phyloP scores from a whole-genome alignment of 2,797 vertebrate genomes.

The Thaleichthys pacificus region DNA sequence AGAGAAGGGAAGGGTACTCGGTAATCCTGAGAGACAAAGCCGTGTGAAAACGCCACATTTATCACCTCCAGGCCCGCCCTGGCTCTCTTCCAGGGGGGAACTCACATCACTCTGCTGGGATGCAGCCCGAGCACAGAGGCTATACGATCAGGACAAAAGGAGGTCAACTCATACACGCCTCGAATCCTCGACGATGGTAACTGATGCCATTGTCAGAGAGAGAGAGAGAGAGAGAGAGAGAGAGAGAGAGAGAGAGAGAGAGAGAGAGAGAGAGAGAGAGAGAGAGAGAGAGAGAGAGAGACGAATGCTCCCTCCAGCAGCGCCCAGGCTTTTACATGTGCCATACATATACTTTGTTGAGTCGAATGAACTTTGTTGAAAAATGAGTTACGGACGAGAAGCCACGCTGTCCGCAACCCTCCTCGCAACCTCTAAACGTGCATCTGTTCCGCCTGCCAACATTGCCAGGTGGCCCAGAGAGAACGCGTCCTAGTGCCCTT shows the following conservation, averaged over 20 bases:
- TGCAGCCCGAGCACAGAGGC: slow-evolving; percentile 15
- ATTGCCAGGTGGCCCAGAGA: slow-evolving; percentile 61
- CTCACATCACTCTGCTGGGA: slow-evolving; percentile 9
- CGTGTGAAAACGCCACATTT: slow-evolving; percentile 16
- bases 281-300: too few species aligned
- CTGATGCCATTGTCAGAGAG: not conserved
- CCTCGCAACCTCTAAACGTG: slow-evolving; percentile 4
- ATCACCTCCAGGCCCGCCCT: slow-evolving; percentile 20
- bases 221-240: too few species aligned
- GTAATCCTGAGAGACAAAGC: slow-evolving; percentile 34
- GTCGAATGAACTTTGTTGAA: not conserved
- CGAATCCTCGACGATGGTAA: not conserved
- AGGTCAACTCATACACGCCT: not conserved
- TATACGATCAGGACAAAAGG: slow-evolving; percentile 6
- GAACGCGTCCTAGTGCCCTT: slow-evolving; percentile 51
- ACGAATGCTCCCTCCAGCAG: too few species aligned
- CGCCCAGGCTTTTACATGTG: too few species aligned
- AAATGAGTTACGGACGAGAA: not conserved
- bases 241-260: too few species aligned
- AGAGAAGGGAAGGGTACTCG: slow-evolving; percentile 33
- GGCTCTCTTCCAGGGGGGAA: slow-evolving; percentile 14
- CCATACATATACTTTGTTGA: too few species aligned
- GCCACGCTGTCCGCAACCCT: not conserved
- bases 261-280: too few species aligned
- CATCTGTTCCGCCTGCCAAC: slow-evolving; percentile 24